Percentiles rank a stretch among this genome's conserved stretches.
Evolutionary conservation across 2,888 invertebrate genomes (phyloP).

Genomic region (Dione vanillae): DNA sequence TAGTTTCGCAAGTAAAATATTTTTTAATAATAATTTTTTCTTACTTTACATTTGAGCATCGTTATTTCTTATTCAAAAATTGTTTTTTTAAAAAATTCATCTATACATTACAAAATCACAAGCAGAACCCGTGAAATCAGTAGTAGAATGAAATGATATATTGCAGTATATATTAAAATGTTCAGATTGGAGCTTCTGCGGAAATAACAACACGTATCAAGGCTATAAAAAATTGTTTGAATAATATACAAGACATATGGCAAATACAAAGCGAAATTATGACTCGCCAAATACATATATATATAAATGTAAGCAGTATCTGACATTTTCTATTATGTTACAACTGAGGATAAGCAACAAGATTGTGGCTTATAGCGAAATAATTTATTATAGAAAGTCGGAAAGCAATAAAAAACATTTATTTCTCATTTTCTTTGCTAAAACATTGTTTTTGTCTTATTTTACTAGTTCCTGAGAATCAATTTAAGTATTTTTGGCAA

Average conservation of each 20-base stretch:
- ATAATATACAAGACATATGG: constrained; percentile 56
- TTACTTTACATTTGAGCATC: not conserved
- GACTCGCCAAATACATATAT: constrained; percentile 56
- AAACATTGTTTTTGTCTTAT: not conserved
- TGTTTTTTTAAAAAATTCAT: not conserved
- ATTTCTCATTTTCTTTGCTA: not conserved
- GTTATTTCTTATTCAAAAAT: not conserved
- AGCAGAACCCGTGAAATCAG: constrained; percentile 2
- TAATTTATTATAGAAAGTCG: not conserved
- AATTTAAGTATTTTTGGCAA: not conserved
- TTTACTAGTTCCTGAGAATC: not conserved
- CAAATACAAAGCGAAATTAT: constrained; percentile 51
- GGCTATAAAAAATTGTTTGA: constrained; percentile 55
- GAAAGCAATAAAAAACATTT: not conserved
- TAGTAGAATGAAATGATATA: constrained; percentile 30
- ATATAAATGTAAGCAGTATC: constrained; percentile 55
- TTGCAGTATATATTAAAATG: constrained; percentile 40
- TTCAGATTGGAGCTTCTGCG: constrained; percentile 40
- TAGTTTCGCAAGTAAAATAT: no score
- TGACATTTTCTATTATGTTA: constrained; percentile 49
- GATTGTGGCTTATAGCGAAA: not conserved
- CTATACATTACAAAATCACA: constrained; percentile 1
- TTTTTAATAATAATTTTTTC: not conserved
- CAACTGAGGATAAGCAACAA: constrained; percentile 15
- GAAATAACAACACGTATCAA: constrained; percentile 47